Evolutionary conservation across 2,888 invertebrate genomes (phyloP), one percentile per base, ranked within the genome.

Genomic region (Rotaria socialis): DNA sequence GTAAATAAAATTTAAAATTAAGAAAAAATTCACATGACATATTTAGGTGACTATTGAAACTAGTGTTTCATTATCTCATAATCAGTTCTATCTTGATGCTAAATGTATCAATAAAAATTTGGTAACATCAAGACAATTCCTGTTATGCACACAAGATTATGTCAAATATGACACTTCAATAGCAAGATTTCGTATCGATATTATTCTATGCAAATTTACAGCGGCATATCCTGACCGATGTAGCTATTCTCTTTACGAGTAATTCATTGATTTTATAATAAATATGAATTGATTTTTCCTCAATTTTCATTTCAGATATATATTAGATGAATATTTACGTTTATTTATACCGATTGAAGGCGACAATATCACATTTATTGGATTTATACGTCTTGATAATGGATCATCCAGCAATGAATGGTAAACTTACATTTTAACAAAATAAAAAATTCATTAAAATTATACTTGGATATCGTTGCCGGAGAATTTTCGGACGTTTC

Each of bases 91-190:
- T 67, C 67, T 35, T 41, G 35, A 67, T 67, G 67, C 67, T 1
- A 67, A 19, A 19, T 67, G 80, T 47, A 43, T 11, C 14, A 80
- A 80, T 47, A n/a, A 80, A n/a, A 80, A 80, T 43, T 22, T 11
- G 4, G 24, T 80, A 24, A 80, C 80, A 47, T 43, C 80, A 80
- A 80, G 47, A 80, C n/a, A 80, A 80, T 80, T 80, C 47, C 3
- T n/a, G 10, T 11, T 80, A 80, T 80, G 80, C 11, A 47, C 80
- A 80, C 47, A 80, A n/a, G 47, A 80, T 80, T 47, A 47, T n/a
- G 0, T 47, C 8, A 24, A 67, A 67, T 19, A 35, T 27, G 35
- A 67, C 35, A 35, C 19, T 5, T 2, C 35, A 19, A 67, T 67
- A 67, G 4, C 5, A 67, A 41, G 6, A 19, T 67, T 19, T 67